Evolutionary conservation across 1,140 invertebrate species (phyloP).

Genomic region (Drosophila sproati): DNA sequence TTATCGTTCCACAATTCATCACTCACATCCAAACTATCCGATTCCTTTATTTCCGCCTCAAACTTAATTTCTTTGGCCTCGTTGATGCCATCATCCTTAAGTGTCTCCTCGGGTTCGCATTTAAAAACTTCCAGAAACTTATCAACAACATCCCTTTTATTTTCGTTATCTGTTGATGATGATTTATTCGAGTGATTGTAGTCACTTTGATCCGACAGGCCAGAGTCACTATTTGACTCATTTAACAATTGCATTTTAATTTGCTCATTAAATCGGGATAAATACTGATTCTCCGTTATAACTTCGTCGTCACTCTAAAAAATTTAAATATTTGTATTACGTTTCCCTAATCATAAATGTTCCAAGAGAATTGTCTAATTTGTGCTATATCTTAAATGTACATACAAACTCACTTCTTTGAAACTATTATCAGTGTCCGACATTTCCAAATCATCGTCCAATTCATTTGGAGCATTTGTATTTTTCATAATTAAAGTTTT

Average conservation of each 20-base stretch:
- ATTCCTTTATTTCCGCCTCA: constrained; percentile 37
- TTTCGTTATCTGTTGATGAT: constrained; percentile 37
- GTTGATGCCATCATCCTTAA: constrained; percentile 27
- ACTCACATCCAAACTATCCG: constrained; percentile 27
- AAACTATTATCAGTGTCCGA: constrained; percentile 45
- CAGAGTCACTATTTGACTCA: constrained; percentile 70
- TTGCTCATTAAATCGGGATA: constrained; percentile 68
- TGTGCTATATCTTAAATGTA: neutral
- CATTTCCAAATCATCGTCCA: constrained; percentile 46
- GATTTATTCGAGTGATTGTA: constrained; percentile 54
- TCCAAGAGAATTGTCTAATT: neutral
- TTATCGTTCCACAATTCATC: constrained; percentile 54
- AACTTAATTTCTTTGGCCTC: constrained; percentile 29
- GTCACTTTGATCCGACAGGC: constrained; percentile 54
- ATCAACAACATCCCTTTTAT: constrained; percentile 52
- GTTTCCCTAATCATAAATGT: neutral
- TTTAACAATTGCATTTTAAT: constrained; percentile 71
- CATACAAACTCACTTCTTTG: constrained; percentile 62
- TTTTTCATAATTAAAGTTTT: constrained; percentile 35
- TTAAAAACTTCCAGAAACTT: constrained; percentile 68
- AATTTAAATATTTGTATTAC: neutral
- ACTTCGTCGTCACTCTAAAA: constrained; percentile 63
- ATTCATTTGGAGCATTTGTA: constrained; percentile 9
- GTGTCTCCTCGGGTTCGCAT: constrained; percentile 29
- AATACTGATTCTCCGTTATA: constrained; percentile 70